These are phyloP conservation scores for Etheostoma cragini DNA, from an alignment of 2,113 vertebrate genomes.

Conservation along the genomic window DNA sequence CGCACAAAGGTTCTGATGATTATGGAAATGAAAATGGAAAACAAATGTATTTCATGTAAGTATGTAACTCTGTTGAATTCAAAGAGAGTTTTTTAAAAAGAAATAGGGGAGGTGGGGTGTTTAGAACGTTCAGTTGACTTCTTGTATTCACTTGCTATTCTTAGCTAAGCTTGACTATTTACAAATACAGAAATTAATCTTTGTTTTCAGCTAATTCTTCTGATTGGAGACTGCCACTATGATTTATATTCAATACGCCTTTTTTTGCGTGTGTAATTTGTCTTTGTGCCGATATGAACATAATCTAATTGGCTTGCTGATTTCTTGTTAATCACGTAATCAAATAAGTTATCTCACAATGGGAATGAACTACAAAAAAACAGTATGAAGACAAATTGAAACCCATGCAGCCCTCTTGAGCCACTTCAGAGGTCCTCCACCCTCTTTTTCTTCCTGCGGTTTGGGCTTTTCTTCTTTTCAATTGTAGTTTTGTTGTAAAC, in stretches of 20 bases:
- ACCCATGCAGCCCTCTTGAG: background rate
- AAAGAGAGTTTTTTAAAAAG: too few species aligned
- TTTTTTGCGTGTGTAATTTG: background rate
- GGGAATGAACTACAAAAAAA: background rate
- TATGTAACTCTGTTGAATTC: too few species aligned
- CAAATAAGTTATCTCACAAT: background rate
- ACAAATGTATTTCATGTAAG: too few species aligned
- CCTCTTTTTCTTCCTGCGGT: constrained; percentile 25
- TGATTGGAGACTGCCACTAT: background rate
- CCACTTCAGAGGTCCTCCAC: background rate
- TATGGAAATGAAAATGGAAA: too few species aligned
- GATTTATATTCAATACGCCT: background rate
- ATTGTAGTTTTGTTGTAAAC: constrained; percentile 4
- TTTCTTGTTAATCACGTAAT: constrained; percentile 37
- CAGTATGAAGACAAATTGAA: constrained; percentile 22
- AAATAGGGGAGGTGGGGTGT: background rate
- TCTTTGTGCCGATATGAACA: background rate
- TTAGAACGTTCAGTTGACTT: background rate
- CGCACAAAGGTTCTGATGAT: too few species aligned
- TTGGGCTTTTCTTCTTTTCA: constrained; percentile 18
- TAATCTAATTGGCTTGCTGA: constrained; percentile 1
- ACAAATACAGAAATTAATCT: background rate
- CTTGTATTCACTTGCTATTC: background rate
- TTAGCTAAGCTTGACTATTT: background rate
- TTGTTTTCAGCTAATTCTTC: background rate